Evolutionary conservation across 2,797 vertebrate genomes (phyloP), one percentile per base, ranked within the genome.

Genomic region (Leptatherina wallacei): DNA sequence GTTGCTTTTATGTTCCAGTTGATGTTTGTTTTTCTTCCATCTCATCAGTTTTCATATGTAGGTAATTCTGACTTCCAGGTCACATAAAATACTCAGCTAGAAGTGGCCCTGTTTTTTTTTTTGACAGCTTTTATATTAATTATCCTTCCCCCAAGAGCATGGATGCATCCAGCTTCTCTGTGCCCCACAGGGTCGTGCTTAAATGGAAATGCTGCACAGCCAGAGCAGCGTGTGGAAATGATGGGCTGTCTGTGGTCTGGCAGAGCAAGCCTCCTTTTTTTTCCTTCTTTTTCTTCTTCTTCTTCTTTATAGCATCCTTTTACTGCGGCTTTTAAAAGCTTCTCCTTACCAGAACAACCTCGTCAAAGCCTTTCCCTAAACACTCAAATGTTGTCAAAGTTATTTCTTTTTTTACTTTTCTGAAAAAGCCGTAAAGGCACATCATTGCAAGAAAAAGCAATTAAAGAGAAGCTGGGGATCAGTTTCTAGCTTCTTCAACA

Each of bases 171-270:
- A 47, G 40, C 44, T 35, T 72, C 65, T 20, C 54, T 68, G 22
- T 35, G 60, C 24, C 54, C 56, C 57, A 18, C 3, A 64, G 63
- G 61, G 29, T 35, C 24, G 27, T 1, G 20, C 36, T 71, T 63
- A 68, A 81, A 81, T 78, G 51, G 78, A 84, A 78, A 64, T 8
- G n/a, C 70, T 66, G 61, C 74, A 66, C 57, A 64, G 73, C 67
- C 78, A 82, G 65, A 81, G 69, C 71, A 71, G 65, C 72, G 33
- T 77, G 72, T 82, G 82, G 83, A 86, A 77, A 87, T 76, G 77
- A 79, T 61, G 36, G 47, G 61, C 77, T 63, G 64, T 56, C 67
- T 86, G 81, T 82, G 83, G 84, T 76, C 82, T 86, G 67, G 71
- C 49, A 0, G 24, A 71, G 65, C 24, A 40, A 49, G 4, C 8